Evolutionary conservation across 2,888 invertebrate species (phyloP).

Genomic region (Alsophila aescularia): DNA sequence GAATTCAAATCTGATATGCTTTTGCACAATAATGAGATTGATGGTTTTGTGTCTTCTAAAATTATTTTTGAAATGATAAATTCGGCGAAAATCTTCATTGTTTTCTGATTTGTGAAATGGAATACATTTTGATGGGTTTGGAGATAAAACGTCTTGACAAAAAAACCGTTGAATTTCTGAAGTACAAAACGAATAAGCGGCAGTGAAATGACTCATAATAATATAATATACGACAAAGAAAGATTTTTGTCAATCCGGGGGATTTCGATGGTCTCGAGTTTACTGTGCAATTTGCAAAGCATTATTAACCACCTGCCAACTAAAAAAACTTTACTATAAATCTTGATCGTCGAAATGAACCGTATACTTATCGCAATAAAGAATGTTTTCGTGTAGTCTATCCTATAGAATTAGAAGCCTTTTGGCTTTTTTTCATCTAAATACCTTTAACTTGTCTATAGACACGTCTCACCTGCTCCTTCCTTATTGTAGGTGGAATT

Average conservation of each 20-base stretch:
- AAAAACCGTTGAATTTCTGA: background rate
- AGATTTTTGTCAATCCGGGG: background rate
- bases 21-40: conserved; percentile 11
- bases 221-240: conserved; percentile 1
- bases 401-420: conserved; percentile 1
- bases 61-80: background rate
- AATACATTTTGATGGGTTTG: background rate
- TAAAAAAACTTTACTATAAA: background rate
- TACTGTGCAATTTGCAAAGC: conserved; percentile 9
- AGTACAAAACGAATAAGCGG: background rate
- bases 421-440: conserved; percentile 27
- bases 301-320: conserved; percentile 19
- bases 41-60: background rate
- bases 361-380: background rate
- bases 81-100: background rate
- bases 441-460: conserved; percentile 31
- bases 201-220: background rate
- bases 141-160: too few relatives aligned
- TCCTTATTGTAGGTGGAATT: conserved; percentile 28
- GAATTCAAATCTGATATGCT: conserved; percentile 4
- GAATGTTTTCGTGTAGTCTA: background rate
- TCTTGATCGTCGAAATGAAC: background rate
- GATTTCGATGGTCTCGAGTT: background rate
- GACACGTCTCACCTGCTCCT: conserved; percentile 35
- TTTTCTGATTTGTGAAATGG: background rate